A percentile compares a stretch with the other conserved stretches of the same genome.
phyloP scores from a whole-genome alignment of 2,888 invertebrate species.

The Luperina nickerlii region DNA sequence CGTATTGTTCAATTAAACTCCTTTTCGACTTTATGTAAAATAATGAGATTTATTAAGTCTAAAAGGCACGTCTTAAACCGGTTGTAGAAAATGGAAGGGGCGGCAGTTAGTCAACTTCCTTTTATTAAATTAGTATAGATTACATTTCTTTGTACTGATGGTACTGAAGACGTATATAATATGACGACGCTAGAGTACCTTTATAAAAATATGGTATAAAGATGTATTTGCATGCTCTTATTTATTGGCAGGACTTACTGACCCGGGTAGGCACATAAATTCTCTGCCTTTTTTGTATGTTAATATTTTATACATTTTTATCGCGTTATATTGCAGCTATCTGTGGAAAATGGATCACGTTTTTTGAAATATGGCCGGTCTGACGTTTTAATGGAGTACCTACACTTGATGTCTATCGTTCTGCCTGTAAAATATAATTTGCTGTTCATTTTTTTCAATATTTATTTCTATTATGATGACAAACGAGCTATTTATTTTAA shows the following conservation, averaged over 20 bases:
- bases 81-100: background rate
- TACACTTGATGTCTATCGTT: conserved; percentile 49
- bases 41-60: background rate
- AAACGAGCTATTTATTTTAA: conserved; percentile 23
- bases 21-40: background rate
- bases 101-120: background rate
- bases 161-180: background rate
- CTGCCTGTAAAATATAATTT: conserved; percentile 40
- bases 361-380: conserved; percentile 42
- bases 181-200: background rate
- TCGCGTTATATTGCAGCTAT: conserved; percentile 56
- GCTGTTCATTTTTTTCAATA: conserved; percentile 31
- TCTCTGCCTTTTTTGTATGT: conserved; percentile 44
- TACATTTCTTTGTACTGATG: no score
- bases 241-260: conserved; percentile 42
- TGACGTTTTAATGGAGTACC: conserved; percentile 54
- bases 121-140: background rate
- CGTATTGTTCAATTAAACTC: background rate
- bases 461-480: conserved; percentile 2
- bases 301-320: conserved; percentile 57
- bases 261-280: conserved; percentile 47
- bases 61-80: background rate
- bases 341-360: conserved; percentile 51
- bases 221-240: conserved; percentile 29
- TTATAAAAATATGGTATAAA: conserved; percentile 6